phyloP scores from a whole-genome alignment of 2,888 invertebrate species.

The Petrophora chlorosata region DNA sequence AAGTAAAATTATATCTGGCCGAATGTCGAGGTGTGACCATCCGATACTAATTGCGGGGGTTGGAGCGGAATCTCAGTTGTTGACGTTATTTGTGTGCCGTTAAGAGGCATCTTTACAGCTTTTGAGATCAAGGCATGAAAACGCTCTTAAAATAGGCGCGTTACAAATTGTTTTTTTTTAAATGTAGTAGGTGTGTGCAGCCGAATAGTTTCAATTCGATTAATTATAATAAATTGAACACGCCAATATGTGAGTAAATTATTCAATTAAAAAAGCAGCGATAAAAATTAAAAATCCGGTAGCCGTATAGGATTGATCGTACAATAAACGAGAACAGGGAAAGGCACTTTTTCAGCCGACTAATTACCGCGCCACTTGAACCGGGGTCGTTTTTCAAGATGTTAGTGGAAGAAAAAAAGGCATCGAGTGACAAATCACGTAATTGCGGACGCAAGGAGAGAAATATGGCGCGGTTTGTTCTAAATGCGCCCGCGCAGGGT shows the following conservation, averaged over 20 bases:
- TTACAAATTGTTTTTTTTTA: too few species aligned
- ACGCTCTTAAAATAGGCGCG: constrained; percentile 57
- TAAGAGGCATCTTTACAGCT: constrained; percentile 67
- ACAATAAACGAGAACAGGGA: constrained; percentile 62
- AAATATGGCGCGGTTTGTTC: constrained; percentile 79
- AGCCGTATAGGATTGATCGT: constrained; percentile 57
- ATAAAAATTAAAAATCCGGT: constrained; percentile 45
- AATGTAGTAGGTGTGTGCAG: too few species aligned
- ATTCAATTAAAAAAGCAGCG: constrained; percentile 29
- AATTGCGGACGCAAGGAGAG: constrained; percentile 79
- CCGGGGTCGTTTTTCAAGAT: constrained; percentile 72
- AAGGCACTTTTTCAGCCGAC: constrained; percentile 74
- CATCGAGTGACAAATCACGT: constrained; percentile 81
- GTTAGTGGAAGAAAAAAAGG: constrained; percentile 55
- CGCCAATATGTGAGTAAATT: constrained; percentile 30
- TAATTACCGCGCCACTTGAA: constrained; percentile 73
- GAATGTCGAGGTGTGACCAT: constrained; percentile 81
- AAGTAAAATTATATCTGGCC: constrained; percentile 79
- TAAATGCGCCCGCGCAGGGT: constrained; percentile 69
- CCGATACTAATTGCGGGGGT: constrained; percentile 80
- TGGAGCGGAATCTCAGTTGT: constrained; percentile 57
- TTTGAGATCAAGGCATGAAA: constrained; percentile 62
- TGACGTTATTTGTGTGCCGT: constrained; percentile 70
- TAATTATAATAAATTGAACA: constrained; percentile 5
- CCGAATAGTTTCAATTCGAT: background rate